These are phyloP conservation scores for Danio aesculapii DNA, from an alignment of 2,797 vertebrate genomes.

Conservation along the genomic window DNA sequence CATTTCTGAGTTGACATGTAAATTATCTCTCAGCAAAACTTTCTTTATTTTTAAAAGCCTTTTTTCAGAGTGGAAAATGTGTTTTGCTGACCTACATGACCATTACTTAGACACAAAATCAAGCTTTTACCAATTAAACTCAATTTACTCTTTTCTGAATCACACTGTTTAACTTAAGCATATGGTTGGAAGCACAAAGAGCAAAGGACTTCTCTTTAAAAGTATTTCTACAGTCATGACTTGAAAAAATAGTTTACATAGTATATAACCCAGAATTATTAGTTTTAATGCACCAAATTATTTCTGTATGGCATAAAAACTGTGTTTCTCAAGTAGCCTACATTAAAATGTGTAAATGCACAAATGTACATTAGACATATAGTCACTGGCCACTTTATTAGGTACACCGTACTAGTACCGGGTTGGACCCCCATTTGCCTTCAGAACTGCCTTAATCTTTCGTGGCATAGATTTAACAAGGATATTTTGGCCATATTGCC, in stretches of 20 bases:
- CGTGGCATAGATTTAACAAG: no score
- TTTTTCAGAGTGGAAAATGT: neutral
- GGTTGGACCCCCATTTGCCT: no score
- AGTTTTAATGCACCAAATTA: neutral
- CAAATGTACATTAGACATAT: neutral
- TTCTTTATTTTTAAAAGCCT: neutral
- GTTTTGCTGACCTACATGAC: slow-evolving; percentile 17
- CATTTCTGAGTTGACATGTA: slow-evolving; percentile 20
- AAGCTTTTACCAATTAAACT: slow-evolving; percentile 3
- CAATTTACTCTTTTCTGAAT: slow-evolving; percentile 10
- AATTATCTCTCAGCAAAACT: neutral
- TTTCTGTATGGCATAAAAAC: neutral
- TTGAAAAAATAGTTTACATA: neutral
- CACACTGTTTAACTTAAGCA: neutral
- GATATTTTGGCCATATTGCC: no score
- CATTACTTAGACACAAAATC: slow-evolving; percentile 21
- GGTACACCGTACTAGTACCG: no score
- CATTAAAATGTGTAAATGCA: neutral
- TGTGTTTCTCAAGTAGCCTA: neutral
- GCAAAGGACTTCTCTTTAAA: neutral
- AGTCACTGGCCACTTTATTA: no score
- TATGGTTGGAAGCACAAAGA: neutral
- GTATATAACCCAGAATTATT: neutral
- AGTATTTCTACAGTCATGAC: neutral
- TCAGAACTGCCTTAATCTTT: no score